Evolutionary conservation across 2,888 invertebrate genomes (phyloP), one percentile per base, ranked within the genome.

Genomic region (Laothoe populi): DNA sequence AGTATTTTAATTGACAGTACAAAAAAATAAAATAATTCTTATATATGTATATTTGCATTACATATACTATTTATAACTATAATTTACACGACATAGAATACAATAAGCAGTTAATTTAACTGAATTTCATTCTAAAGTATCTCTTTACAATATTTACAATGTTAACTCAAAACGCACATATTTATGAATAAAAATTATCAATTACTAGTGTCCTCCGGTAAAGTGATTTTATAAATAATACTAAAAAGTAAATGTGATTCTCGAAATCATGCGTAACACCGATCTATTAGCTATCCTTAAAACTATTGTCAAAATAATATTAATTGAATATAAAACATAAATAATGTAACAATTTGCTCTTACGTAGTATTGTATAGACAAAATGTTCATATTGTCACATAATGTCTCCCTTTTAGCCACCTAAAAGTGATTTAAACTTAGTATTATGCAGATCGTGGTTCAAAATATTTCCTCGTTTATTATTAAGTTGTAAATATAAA

Each of bases 401-500:
- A 24, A 16, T 53, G 11, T 19, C 10, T 19, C 11, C 11, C 16
- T 1, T 10, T 4, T 19, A 1, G 11, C 10, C 19, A 19, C 4
- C 19, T 26, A 4, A 26, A 35, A 8, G 19, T 1, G 49, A 19
- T 26, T 49, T 8, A n/a, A 53, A 35, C 31, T 19, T 19, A 1
- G 4, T 19, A 53, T 35, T 35, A 53, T 31, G 19, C 53, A 19
- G 11, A 31, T 11, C 11, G 31, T 19, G 19, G 35, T 53, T 19
- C 4, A 35, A 31, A 35, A 8, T 31, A 49, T 26, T 16, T 38
- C 13, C 38, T 11, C 10, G 13, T 38, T 38, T 38, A 10, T 45
- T 45, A 8, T 44, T 7, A 19, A 45, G 21, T 53, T 53, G 35
- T 53, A 53, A 19, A 53, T 35, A 19, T 31, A 35, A 19, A 35